Evolutionary conservation across 2,797 vertebrate species (phyloP), one percentile per base, ranked within the genome.

Genomic region (Petrocephalus schoutedeni): DNA sequence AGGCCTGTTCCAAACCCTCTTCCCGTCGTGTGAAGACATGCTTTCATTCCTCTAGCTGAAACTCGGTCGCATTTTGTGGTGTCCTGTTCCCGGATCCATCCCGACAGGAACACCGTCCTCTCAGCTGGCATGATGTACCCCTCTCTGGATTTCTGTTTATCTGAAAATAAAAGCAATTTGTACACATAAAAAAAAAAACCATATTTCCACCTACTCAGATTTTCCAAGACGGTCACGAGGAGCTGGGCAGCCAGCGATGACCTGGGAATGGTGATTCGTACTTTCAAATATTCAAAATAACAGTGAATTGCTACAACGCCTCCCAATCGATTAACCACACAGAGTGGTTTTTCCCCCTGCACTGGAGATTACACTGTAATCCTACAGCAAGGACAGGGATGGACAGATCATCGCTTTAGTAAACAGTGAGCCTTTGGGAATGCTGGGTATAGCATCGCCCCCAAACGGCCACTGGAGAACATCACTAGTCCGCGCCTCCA

Each of bases 101-200:
- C 41, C 64, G 28, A 71, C 64, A 71, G 28, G 64, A 71, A 71
- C 28, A 12, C 12, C 14, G 14, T 71, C 64, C 64, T 36, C 64
- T 16, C 28, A 4, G 28, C 28, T 80, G 74, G 16, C 41, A 9
- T 80, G 16, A 80, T 80, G 41, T 4, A 80, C 1, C 36, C 74
- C 41, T 80, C 74, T 80, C 74, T n/a, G 74, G 74, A n/a, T 49
- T 80, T 49, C 41, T 80, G 74, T 80, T 80, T 45, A 80, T 80
- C 16, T 19, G 19, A 49, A 49, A 80, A 49, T 80, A 77, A 74
- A 41, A 36, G 64, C 64, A 16, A 77, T 77, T 9, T n/a, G 71
- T 77, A 77, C 41, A 19, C 71, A 77, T 14, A 32, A 67, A 67
- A 23, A 77, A 77, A 77, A 23, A 77, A 77, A 77, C 6, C 71